Evolutionary conservation across 1,140 invertebrate genomes (phyloP), one percentile per base, ranked within the genome.

Genomic region (Drosophila kanapiae): DNA sequence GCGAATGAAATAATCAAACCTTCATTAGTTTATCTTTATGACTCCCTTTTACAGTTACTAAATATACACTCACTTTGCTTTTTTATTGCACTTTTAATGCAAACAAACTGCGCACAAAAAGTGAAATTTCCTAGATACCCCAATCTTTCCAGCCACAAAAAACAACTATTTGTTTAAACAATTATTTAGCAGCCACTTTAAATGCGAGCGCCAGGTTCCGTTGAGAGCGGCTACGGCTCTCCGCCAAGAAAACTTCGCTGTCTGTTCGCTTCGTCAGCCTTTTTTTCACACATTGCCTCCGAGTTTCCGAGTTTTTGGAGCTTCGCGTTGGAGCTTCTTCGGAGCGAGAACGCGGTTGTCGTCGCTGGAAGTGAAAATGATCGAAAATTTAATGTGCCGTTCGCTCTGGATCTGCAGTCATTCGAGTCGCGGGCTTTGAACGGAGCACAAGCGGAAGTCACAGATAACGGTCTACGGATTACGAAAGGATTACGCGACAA

Each of bases 281-380:
- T 42, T 76, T 76, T 90, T 86, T 87, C 79, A 91, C 86, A 86
- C 82, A 60, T 85, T 58, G 72, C 54, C 53, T 38, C 56, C 78
- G 53, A 56, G 63, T 56, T 56, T 45, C 38, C 23, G 48, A 56
- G 33, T 54, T 54, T 54, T 14, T 37, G 33, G 51, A 54, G 49
- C 49, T 53, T 35, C 16, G 42, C 8, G 42, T n/a, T 14, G 51
- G 33, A 53, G 51, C 51, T 37, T 23, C 33, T 54, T 38, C 35
- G 18, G 13, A 31, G 60, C 33, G 40, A 72, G 69, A 72, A 72
- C 49, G 8, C 49, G 8, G 16, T 23, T 27, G 11, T 29, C 14
- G 35, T 33, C 59, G 48, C 63, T 71, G 62, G 74, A 78, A 91
- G 80, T 83, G 80, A 91, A 91, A 91, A 84, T 91, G 56, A 72